A percentile compares a stretch with the other conserved stretches of the same genome.
phyloP scores from a whole-genome alignment of 2,113 vertebrate species.

The Thoracochromis brauschi region DNA sequence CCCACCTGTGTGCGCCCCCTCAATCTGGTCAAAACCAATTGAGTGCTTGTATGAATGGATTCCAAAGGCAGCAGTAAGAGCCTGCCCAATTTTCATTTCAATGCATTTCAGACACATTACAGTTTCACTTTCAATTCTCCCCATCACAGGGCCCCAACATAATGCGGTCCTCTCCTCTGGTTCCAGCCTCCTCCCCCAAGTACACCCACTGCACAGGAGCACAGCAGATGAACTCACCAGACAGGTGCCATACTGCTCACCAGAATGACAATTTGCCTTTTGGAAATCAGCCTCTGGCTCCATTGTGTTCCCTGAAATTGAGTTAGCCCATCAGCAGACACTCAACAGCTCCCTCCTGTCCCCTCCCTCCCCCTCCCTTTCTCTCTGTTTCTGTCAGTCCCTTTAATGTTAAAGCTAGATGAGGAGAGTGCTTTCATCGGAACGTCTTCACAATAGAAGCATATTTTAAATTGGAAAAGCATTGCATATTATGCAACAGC shows the following conservation, averaged over 20 bases:
- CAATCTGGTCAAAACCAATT: slow-evolving; percentile 43
- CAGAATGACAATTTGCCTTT: slow-evolving; percentile 62
- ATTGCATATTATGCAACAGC: background rate
- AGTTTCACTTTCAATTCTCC: slow-evolving; percentile 54
- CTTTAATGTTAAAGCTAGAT: slow-evolving; percentile 9
- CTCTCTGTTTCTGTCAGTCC: background rate
- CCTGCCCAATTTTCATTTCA: slow-evolving; percentile 52
- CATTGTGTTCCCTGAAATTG: slow-evolving; percentile 57
- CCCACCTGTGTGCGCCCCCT: slow-evolving; percentile 11
- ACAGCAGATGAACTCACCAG: slow-evolving; percentile 50
- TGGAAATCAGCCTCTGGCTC: slow-evolving; percentile 49
- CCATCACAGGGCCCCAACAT: background rate
- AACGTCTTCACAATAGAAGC: background rate
- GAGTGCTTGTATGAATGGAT: slow-evolving; percentile 40
- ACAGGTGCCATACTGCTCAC: slow-evolving; percentile 40
- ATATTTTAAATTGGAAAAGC: background rate
- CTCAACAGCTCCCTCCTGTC: slow-evolving; percentile 6
- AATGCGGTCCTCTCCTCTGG: slow-evolving; percentile 6
- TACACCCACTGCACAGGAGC: background rate
- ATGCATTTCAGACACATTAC: slow-evolving; percentile 50
- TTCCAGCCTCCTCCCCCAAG: background rate
- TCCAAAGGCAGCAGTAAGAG: slow-evolving; percentile 23
- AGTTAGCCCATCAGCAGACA: slow-evolving; percentile 50
- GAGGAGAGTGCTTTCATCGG: background rate
- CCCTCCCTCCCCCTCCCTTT: background rate